Conservation (phyloP, 2,797 vertebrate species). For the Monodelphis domestica region DNA sequence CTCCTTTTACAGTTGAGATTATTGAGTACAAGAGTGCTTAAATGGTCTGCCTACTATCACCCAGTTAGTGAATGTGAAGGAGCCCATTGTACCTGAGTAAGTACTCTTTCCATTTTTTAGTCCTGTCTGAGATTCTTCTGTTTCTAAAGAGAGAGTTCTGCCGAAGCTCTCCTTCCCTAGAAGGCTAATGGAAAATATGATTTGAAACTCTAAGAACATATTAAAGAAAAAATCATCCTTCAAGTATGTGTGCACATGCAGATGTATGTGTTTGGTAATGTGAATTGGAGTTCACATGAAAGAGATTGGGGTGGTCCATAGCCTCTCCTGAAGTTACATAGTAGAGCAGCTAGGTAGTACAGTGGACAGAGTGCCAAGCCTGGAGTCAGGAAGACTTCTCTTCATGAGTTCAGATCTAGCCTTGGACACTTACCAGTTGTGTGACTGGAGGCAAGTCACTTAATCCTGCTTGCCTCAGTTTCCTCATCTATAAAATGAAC, state of each 20-base stretch:
- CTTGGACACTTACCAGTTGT: no score
- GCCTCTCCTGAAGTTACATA: no score
- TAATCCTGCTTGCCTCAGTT: no score
- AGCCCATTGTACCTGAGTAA: neutral
- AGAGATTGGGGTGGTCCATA: neutral
- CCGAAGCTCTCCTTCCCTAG: neutral
- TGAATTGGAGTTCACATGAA: neutral
- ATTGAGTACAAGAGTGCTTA: neutral
- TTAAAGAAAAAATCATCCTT: neutral
- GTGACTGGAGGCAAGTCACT: no score
- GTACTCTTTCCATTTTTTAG: neutral
- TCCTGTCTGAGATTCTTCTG: neutral
- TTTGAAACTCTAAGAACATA: neutral
- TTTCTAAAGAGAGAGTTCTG: neutral
- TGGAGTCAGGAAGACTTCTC: no score
- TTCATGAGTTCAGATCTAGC: no score
- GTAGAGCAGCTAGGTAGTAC: no score
- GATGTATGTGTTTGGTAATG: neutral
- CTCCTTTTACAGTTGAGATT: slow-evolving; percentile 15
- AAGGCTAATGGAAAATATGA: neutral
- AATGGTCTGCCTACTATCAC: neutral
- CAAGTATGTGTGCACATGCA: no score
- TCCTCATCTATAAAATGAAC: no score
- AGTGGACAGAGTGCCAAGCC: no score
- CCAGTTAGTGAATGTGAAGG: neutral